Evolutionary conservation across 1,140 invertebrate genomes (phyloP).

Genomic region (Pseudomyrmex sp.): DNA sequence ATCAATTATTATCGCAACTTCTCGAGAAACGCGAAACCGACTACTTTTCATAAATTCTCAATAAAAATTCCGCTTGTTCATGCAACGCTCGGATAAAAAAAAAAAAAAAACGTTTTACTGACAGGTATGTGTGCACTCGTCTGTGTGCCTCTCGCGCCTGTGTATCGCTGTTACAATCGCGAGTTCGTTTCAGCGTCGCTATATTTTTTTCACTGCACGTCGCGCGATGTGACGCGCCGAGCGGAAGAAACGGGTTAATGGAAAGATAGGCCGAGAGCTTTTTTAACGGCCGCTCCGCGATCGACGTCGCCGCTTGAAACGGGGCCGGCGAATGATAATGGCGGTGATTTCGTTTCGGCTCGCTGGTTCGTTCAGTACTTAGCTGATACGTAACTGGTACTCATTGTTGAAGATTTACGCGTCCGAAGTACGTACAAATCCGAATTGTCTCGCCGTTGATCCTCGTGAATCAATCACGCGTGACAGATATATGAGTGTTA

Average conservation of each 20-base stretch:
- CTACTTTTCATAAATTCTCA: not conserved
- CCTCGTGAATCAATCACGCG: constrained; percentile 34
- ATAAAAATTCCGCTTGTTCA: constrained; percentile 6
- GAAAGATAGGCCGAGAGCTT: constrained; percentile 45
- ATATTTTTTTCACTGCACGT: constrained; percentile 29
- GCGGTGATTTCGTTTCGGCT: constrained; percentile 33
- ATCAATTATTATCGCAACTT: not conserved
- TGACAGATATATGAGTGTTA: constrained; percentile 37
- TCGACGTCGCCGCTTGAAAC: constrained; percentile 32
- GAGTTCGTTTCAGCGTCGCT: constrained; percentile 7
- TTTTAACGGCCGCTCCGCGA: constrained; percentile 30
- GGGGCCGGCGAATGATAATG: constrained; percentile 21
- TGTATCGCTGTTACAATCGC: constrained; percentile 34
- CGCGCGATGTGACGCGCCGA: constrained; percentile 15
- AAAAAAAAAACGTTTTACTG: not conserved
- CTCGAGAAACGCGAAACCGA: not conserved
- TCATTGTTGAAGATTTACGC: constrained; percentile 47
- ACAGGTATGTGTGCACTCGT: not conserved
- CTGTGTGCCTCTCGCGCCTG: not conserved
- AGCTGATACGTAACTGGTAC: constrained; percentile 31
- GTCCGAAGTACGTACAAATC: constrained; percentile 8
- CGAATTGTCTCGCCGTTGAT: constrained; percentile 21
- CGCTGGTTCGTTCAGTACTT: constrained; percentile 39
- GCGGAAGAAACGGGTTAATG: constrained; percentile 53
- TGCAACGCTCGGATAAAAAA: constrained; percentile 16